These are phyloP conservation scores for Myotis brandtii DNA, from an alignment of 2,113 vertebrate genomes.

Conservation along the genomic window DNA sequence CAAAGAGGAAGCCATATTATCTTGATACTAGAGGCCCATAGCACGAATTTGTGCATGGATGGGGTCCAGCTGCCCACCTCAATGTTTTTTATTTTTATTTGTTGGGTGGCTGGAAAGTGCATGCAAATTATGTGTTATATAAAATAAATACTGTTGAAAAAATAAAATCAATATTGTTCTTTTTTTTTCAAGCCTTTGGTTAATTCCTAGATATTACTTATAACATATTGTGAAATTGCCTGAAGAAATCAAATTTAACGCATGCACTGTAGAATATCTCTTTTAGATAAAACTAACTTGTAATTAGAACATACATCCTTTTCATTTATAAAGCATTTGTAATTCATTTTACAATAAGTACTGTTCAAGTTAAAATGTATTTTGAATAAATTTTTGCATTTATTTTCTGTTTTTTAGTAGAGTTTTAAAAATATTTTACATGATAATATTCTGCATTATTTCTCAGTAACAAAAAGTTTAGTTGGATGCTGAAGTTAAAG, in stretches of 20 bases:
- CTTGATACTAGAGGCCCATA: no score
- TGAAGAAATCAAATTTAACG: not conserved
- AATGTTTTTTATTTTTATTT: not conserved
- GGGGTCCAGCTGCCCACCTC: no score
- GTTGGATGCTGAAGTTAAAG: not conserved
- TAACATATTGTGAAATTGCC: not conserved
- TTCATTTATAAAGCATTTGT: not conserved
- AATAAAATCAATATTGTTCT: not conserved
- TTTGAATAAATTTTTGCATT: not conserved
- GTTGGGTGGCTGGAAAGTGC: not conserved
- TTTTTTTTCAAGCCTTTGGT: not conserved
- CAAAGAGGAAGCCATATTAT: no score
- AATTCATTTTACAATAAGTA: not conserved
- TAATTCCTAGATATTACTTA: not conserved
- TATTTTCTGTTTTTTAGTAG: not conserved
- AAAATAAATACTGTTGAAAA: not conserved
- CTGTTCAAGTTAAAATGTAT: not conserved
- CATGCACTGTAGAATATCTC: not conserved
- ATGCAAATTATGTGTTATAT: not conserved
- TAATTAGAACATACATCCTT: not conserved
- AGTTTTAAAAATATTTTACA: not conserved
- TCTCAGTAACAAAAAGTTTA: slow-evolving; percentile 41
- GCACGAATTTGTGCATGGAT: no score
- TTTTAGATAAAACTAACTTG: not conserved
- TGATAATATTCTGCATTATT: slow-evolving; percentile 12